Percentiles rank a stretch among this genome's conserved stretches.
phyloP scores from a whole-genome alignment of 2,888 invertebrate genomes.

The Sinopyrophorus schimmeli region DNA sequence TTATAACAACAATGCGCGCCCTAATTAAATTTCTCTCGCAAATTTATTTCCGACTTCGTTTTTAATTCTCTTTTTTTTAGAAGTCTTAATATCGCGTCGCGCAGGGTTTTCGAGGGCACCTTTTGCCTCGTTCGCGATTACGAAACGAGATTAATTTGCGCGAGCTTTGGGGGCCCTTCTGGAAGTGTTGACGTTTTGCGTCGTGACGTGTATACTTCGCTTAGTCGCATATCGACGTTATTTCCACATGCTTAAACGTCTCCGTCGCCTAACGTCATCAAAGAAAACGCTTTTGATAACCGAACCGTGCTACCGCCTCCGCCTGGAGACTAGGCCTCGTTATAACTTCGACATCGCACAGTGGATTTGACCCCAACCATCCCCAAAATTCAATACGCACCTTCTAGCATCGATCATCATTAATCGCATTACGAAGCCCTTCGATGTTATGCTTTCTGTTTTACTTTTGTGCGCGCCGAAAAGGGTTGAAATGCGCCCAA shows the following conservation, averaged over 20 bases:
- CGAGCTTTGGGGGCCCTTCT: conserved; percentile 8
- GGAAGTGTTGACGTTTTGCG: conserved; percentile 20
- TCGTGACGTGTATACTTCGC: conserved; percentile 23
- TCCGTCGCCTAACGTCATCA: conserved; percentile 44
- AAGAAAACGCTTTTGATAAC: conserved; percentile 51
- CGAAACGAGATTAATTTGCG: conserved; percentile 27
- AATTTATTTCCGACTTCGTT: conserved; percentile 33
- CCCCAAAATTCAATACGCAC: conserved; percentile 19
- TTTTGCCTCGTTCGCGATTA: too few species aligned
- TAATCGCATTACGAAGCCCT: conserved; percentile 6
- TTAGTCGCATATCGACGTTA: conserved; percentile 43
- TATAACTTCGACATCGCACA: conserved; percentile 15
- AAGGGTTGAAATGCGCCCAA: too few species aligned
- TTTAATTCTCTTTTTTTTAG: too few species aligned
- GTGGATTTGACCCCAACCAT: conserved; percentile 15
- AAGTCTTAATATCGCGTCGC: too few species aligned
- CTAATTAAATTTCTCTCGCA: conserved; percentile 38
- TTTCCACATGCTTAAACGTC: conserved; percentile 42
- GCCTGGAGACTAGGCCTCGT: conserved; percentile 37
- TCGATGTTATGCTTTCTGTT: too few species aligned
- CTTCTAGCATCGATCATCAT: conserved; percentile 12
- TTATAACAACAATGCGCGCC: conserved; percentile 33
- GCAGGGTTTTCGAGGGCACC: too few species aligned
- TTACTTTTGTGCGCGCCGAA: too few species aligned
- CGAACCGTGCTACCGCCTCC: conserved; percentile 48